phyloP scores from a whole-genome alignment of 1,140 invertebrate species.

The Babylonia areolata region DNA sequence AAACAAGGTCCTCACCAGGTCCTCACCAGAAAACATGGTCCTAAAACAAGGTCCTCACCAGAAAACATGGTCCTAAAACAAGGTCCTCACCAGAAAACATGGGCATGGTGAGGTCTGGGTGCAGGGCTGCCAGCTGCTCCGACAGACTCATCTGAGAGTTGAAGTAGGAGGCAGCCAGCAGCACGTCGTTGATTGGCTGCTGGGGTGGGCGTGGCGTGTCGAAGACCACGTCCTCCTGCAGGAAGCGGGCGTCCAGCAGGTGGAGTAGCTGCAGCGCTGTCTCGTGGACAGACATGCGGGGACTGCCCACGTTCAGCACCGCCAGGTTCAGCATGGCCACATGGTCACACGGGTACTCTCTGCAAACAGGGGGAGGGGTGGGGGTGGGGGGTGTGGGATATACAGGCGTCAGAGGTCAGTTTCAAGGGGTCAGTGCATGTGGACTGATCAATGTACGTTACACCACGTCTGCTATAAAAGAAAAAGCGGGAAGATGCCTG shows the following conservation, averaged over 20 bases:
- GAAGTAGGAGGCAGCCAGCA: slow-evolving; percentile 91
- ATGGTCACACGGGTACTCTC: slow-evolving; percentile 99
- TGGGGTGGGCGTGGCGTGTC: slow-evolving; percentile 50
- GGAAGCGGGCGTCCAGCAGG: slow-evolving; percentile 95
- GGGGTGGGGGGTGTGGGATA: too few species aligned
- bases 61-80: too few species aligned
- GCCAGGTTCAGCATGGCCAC: slow-evolving; percentile 98
- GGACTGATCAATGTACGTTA: too few species aligned
- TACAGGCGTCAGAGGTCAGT: too few species aligned
- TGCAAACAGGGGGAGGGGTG: too few species aligned
- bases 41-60: too few species aligned
- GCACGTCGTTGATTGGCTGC: slow-evolving; percentile 82
- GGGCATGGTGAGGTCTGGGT: slow-evolving; percentile 98
- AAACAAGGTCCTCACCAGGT: too few species aligned
- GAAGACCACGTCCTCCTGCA: slow-evolving; percentile 76
- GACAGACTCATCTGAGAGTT: slow-evolving; percentile 94
- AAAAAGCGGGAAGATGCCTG: too few species aligned
- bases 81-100: slow-evolving; percentile 97
- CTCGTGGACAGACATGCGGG: slow-evolving; percentile 92
- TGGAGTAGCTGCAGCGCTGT: slow-evolving; percentile 95
- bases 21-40: too few species aligned
- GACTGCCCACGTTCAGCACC: slow-evolving; percentile 95
- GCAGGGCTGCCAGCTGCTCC: slow-evolving; percentile 91
- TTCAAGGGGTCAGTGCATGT: too few species aligned
- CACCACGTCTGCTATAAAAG: too few species aligned